These are phyloP conservation scores for Eriocheir sinensis DNA, from an alignment of 1,140 invertebrate species.

Conservation along the genomic window DNA sequence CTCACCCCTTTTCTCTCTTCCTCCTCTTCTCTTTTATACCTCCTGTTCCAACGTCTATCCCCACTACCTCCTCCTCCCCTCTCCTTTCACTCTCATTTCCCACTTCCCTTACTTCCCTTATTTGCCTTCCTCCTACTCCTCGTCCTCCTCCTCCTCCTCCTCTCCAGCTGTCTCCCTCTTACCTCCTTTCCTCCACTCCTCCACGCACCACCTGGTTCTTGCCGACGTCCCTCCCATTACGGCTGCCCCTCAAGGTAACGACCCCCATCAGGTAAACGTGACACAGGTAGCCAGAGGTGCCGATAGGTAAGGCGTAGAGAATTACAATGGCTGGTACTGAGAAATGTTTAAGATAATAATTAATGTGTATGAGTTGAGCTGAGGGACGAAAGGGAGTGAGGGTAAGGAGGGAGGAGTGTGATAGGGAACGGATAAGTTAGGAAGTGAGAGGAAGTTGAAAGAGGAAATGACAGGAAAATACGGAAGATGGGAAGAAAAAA, in stretches of 20 bases:
- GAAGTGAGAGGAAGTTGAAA: too few species aligned
- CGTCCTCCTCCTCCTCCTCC: neutral
- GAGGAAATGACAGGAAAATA: too few species aligned
- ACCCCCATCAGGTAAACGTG: slow-evolving; percentile 7
- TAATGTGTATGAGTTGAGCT: too few species aligned
- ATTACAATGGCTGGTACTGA: too few species aligned
- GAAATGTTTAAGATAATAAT: too few species aligned
- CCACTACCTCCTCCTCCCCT: neutral
- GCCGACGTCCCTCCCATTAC: neutral
- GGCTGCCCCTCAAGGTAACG: neutral
- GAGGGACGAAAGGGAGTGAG: too few species aligned
- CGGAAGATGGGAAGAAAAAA: too few species aligned
- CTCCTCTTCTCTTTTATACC: neutral
- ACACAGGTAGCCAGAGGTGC: neutral
- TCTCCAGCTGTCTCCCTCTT: neutral
- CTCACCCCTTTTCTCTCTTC: neutral
- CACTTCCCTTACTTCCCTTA: neutral
- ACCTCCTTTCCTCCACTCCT: neutral
- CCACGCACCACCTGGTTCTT: neutral
- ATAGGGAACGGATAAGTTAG: too few species aligned
- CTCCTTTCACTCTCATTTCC: neutral
- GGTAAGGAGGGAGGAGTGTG: too few species aligned
- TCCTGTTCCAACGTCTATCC: neutral
- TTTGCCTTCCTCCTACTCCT: neutral
- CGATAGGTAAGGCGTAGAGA: neutral